These are phyloP conservation scores for Coregonus suidteri DNA, from an alignment of 2,797 vertebrate genomes.

Conservation along the genomic window DNA sequence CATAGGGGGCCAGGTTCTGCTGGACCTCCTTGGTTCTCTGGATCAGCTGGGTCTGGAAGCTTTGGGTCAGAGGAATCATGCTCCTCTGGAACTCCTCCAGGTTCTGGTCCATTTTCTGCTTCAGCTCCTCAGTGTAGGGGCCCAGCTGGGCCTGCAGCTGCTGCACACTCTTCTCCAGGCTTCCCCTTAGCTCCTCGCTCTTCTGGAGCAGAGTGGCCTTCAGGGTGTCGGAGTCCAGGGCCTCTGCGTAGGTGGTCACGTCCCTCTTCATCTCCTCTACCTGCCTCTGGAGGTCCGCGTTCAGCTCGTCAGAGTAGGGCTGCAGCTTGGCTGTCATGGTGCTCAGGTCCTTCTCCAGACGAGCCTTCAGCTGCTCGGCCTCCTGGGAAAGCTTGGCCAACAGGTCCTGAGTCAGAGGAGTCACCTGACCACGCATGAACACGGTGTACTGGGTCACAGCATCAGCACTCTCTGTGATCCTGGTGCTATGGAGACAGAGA, in stretches of 20 bases:
- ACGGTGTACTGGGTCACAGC: constrained; percentile 45
- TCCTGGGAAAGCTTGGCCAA: constrained; percentile 60
- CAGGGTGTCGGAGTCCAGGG: constrained; percentile 43
- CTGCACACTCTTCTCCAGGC: constrained; percentile 57
- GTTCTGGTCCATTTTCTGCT: constrained; percentile 61
- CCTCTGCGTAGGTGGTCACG: too few relatives aligned
- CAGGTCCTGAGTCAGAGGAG: constrained; percentile 60
- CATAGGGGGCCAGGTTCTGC: constrained; percentile 53
- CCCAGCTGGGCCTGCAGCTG: constrained; percentile 61
- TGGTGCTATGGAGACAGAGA: constrained; percentile 50
- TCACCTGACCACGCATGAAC: constrained; percentile 30
- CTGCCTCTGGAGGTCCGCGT: neutral
- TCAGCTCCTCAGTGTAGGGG: constrained; percentile 59
- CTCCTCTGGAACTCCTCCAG: constrained; percentile 67
- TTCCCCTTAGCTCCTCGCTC: constrained; percentile 63
- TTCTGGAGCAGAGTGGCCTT: constrained; percentile 61
- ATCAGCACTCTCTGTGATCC: constrained; percentile 60
- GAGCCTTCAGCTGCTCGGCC: constrained; percentile 59
- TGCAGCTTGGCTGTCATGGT: constrained; percentile 31
- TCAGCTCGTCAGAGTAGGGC: constrained; percentile 58
- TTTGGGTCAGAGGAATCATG: constrained; percentile 57
- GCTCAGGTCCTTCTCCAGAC: constrained; percentile 60
- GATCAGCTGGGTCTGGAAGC: constrained; percentile 58
- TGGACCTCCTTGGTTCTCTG: constrained; percentile 65
- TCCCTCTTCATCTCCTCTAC: constrained; percentile 24